Evolutionary conservation across 2,797 vertebrate genomes (phyloP).

Genomic region (Halcyon chelicuti): DNA sequence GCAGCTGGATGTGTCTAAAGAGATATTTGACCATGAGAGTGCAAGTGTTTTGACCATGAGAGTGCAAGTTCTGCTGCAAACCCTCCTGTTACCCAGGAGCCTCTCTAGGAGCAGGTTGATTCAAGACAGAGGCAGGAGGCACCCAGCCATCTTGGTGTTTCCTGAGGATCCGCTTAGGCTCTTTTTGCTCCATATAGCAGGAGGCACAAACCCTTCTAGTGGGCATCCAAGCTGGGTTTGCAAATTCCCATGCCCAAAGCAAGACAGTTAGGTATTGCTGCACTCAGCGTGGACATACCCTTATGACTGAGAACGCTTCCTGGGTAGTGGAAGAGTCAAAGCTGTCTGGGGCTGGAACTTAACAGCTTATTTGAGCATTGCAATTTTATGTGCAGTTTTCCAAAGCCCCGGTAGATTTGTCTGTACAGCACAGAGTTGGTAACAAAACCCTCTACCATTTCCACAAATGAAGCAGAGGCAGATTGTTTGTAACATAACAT

Average conservation of each 20-base stretch:
- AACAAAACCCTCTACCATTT: not conserved
- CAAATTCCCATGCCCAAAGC: too few species aligned
- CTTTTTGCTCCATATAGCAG: too few species aligned
- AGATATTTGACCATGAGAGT: not conserved
- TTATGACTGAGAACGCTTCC: not conserved
- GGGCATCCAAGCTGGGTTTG: too few species aligned
- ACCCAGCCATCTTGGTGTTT: too few species aligned
- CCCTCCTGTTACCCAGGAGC: not conserved
- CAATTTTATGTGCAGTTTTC: not conserved
- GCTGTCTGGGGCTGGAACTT: not conserved
- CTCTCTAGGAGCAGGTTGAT: too few species aligned
- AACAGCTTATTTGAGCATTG: not conserved
- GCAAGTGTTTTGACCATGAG: not conserved
- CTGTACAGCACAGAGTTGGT: fast-evolving
- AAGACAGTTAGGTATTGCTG: too few species aligned
- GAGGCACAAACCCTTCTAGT: too few species aligned
- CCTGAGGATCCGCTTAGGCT: too few species aligned
- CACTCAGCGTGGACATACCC: fast-evolving
- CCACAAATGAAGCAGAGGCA: not conserved
- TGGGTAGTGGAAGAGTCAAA: not conserved
- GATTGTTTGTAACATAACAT: not conserved
- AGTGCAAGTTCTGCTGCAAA: not conserved
- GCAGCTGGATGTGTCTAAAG: not conserved
- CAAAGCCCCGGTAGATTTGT: not conserved
- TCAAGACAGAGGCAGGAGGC: too few species aligned